Evolutionary conservation across 2,888 invertebrate species (phyloP).

Genomic region (Lampropteryx suffumata): DNA sequence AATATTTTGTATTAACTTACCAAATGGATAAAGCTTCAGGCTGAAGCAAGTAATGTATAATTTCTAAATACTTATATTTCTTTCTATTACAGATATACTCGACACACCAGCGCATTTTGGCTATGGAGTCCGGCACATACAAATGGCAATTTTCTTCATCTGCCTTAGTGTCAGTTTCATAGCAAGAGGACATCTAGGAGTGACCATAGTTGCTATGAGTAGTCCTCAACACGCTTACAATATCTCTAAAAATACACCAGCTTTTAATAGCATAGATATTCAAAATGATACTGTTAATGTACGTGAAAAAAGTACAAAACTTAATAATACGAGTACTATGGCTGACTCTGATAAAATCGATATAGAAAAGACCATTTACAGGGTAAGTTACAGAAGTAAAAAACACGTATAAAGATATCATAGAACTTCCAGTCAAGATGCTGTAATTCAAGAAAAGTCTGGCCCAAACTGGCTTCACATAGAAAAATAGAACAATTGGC

Average conservation of each 20-base stretch:
- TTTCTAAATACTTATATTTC: no score
- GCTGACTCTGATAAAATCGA: constrained; percentile 24
- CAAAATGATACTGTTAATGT: neutral
- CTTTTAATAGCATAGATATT: neutral
- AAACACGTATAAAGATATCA: no score
- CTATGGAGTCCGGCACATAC: constrained; percentile 27
- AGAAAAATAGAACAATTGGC: no score
- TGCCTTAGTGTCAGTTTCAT: constrained; percentile 18
- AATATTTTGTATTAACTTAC: no score
- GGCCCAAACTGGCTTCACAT: no score
- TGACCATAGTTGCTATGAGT: constrained; percentile 34
- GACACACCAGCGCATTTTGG: constrained; percentile 14
- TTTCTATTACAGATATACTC: constrained; percentile 16
- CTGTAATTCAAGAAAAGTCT: no score
- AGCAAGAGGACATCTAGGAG: constrained; percentile 31
- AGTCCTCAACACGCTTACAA: neutral
- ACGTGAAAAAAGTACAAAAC: neutral
- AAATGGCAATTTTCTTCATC: constrained; percentile 21
- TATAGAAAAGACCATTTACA: constrained; percentile 13
- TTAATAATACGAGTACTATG: neutral
- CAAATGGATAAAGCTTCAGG: no score
- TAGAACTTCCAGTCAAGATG: no score
- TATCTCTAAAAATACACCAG: neutral
- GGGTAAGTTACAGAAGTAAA: constrained; percentile 17
- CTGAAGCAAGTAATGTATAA: no score